phyloP scores from a whole-genome alignment of 1,140 invertebrate genomes.

The Dreissena rostriformis region DNA sequence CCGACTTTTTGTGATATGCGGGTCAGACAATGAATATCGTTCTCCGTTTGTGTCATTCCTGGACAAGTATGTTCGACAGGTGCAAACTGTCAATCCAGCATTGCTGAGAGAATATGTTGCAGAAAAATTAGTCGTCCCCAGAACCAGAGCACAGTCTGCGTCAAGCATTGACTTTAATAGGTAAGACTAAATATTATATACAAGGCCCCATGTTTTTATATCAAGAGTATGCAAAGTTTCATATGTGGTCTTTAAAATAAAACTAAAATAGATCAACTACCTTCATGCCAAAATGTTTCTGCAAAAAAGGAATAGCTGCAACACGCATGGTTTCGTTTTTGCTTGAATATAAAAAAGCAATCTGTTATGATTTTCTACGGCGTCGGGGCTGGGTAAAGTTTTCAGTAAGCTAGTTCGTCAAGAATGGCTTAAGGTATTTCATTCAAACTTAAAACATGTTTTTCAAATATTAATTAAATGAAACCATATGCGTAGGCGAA shows the following conservation, averaged over 20 bases:
- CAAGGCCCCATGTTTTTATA: not conserved
- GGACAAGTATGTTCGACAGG: constrained; percentile 61
- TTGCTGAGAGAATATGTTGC: constrained; percentile 56
- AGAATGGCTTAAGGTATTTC: no score
- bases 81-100: constrained; percentile 29
- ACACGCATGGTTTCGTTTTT: no score
- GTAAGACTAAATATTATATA: constrained; percentile 27
- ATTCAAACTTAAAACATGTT: no score
- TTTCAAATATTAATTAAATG: no score
- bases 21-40: constrained; percentile 66
- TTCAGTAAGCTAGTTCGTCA: no score
- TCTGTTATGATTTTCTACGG: no score
- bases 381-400: no score
- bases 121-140: constrained; percentile 31
- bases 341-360: no score
- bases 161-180: constrained; percentile 54
- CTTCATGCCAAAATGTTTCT: not conserved
- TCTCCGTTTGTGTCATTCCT: constrained; percentile 69
- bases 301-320: no score
- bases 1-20: constrained; percentile 68
- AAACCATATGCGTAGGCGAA: no score
- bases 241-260: not conserved
- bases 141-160: constrained; percentile 12
- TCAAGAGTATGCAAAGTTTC: not conserved
- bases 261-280: not conserved